Evolutionary conservation across 2,888 invertebrate genomes (phyloP), one percentile per base, ranked within the genome.

Genomic region (Anthophora plumipes): DNA sequence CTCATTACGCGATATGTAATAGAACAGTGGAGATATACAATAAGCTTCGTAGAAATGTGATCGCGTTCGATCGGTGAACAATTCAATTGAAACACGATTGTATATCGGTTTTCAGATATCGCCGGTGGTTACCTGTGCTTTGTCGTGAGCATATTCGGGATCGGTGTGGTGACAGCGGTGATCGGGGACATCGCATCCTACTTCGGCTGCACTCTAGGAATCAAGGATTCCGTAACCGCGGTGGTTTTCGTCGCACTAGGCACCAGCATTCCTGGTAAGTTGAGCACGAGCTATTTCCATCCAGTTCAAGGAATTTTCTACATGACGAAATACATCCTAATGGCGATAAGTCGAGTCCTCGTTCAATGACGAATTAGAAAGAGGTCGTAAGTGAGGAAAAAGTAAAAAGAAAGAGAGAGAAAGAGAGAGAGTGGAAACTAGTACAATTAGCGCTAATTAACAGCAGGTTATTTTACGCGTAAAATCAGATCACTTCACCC

Each of bases 181-280:
- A 99, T 99, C 90, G 99, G 99, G 25, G 99, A 99, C 94, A 95
- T 99, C 60, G 99, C 99, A 5, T 97, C 98, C 0, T 98, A 98
- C 94, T 99, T 99, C 93, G 99, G 99, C 85, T 99, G 99, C 94
- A 99, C 98, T 39, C 95, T 99, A 72, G 99, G 99, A 87, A 96
- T 99, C 91, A 97, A 97, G 94, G 99, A 99, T 94, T 96, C 98
- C 8, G 98, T 99, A 85, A 99, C 99, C 63, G 99, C 99, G 89
- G 98, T 99, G 90, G 97, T 98, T 55, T 98, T 99, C 93, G 99
- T 99, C 25, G 99, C 99, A 14, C 95, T 99, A 84, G 99, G 99
- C 88, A 99, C 99, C 83, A 99, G 98, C 94, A 97, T 99, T 94
- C 99, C 99, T 94, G 98, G 98, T 98, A 94, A 94, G 93, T 67